Base-by-base conservation (phyloP, 1,140 invertebrate species). In the Chironomus striatipennis region DNA sequence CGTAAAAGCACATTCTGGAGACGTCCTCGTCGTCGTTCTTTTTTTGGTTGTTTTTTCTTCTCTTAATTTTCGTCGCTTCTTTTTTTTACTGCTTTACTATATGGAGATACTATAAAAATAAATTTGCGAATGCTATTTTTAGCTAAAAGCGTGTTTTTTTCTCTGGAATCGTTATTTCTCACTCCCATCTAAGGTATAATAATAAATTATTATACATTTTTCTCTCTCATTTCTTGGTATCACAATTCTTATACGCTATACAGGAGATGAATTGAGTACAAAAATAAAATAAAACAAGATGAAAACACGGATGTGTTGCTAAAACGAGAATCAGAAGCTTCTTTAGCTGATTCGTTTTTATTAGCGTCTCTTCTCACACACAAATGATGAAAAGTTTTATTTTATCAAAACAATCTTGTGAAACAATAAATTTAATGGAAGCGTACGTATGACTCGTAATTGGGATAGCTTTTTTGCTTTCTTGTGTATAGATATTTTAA, bases 121-220 rank as follows among this genome's bases (percentile, higher is more conserved):
- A 57, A 57, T 57, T 57, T 57, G 47, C 47, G 12, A 57, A 57
- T 57, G 47, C n/a, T 57, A 57, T 57, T 57, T 57, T 57, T 57
- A 57, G 47, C 12, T 57, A n/a, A 57, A 57, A 57, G n/a, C 47
- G 12, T 57, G 47, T 57, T 57, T 57, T 43, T 47, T 57, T 57
- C n/a, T 57, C 47, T 57, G 47, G 47, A 57, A 57, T 57, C 47
- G 47, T 57, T 12, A 57, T 57, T 57, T 57, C 47, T 57, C n/a
- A n/a, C n/a, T n/a, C n/a, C 47, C 47, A 57, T n/a, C 47, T 57
- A 57, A 57, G 47, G 47, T n/a, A 57, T 57, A 57, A 57, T 57
- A 57, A 57, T n/a, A 12, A 12, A 57, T 57, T 57, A 57, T 57
- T n/a, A n/a, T n/a, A 57, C n/a, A 57, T 57, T 57, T 57, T 57